A percentile compares a stretch with the other conserved stretches of the same genome.
Conservation (phyloP, 1,140 invertebrate genomes). For the Atta colombica region DNA sequence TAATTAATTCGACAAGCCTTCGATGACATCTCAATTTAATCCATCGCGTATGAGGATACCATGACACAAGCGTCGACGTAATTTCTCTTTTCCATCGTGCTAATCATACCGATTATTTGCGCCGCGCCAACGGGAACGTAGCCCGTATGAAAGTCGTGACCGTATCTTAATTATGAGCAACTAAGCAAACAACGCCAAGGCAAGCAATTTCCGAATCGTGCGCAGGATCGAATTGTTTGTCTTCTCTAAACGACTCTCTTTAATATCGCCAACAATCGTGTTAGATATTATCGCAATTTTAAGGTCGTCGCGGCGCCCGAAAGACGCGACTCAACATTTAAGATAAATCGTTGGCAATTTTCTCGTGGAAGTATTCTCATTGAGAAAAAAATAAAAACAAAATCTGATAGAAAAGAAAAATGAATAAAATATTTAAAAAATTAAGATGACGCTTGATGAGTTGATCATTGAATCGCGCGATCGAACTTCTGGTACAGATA, state of each 20-base stretch:
- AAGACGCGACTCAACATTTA: neutral
- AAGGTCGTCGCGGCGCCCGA: conserved; percentile 45
- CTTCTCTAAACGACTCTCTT: neutral
- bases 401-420: neutral
- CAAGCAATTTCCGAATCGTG: conserved; percentile 6
- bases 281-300: conserved; percentile 27
- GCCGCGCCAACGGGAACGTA: neutral
- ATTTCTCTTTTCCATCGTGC: neutral
- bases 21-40: conserved; percentile 32
- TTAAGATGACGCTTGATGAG: neutral
- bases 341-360: conserved; percentile 45
- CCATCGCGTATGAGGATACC: neutral
- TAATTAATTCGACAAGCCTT: conserved; percentile 49
- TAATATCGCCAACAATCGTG: conserved; percentile 9
- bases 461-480: neutral
- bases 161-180: conserved; percentile 44
- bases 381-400: neutral
- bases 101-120: conserved; percentile 5
- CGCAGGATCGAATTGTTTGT: conserved; percentile 51
- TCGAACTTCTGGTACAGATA: neutral
- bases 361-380: neutral
- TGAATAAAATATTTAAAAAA: neutral
- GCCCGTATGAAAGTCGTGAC: neutral
- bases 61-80: neutral
- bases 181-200: conserved; percentile 33